Conservation (phyloP, 2,797 vertebrate genomes). For the Atherinosoma microstoma region DNA sequence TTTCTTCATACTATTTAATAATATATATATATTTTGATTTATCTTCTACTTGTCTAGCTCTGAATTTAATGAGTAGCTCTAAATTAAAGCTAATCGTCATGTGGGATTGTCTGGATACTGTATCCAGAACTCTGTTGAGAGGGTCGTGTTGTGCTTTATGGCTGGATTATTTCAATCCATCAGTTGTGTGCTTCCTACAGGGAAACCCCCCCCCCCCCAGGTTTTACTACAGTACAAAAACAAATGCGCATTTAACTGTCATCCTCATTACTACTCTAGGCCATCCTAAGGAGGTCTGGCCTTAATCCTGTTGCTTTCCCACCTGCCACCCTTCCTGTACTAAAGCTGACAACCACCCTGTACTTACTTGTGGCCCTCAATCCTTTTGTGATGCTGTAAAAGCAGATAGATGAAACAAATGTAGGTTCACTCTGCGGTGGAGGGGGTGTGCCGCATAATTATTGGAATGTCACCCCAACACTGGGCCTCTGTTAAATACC, state of each 20-base stretch:
- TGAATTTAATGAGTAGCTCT: not conserved
- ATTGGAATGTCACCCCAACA: conserved; percentile 70
- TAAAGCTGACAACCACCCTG: conserved; percentile 36
- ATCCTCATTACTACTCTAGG: conserved; percentile 62
- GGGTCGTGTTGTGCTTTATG: conserved; percentile 50
- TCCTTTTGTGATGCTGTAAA: conserved; percentile 42
- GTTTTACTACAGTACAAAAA: conserved; percentile 62
- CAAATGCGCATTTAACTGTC: conserved; percentile 65
- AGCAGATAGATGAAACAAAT: conserved; percentile 60
- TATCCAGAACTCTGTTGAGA: conserved; percentile 46
- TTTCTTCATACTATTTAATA: too few species aligned
- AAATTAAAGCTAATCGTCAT: not conserved
- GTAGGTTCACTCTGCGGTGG: conserved; percentile 40
- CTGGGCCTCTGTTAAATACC: conserved; percentile 66
- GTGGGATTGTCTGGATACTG: conserved; percentile 32
- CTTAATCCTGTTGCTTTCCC: conserved; percentile 70
- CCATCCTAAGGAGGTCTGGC: conserved; percentile 63
- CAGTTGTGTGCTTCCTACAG: conserved; percentile 59
- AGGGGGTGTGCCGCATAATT: conserved; percentile 31
- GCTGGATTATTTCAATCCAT: conserved; percentile 69
- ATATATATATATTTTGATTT: too few species aligned
- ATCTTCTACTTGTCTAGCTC: too few species aligned
- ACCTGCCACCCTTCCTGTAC: conserved; percentile 58
- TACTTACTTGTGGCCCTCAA: conserved; percentile 17
- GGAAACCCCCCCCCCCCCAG: conserved; percentile 65